phyloP scores from a whole-genome alignment of 1,140 invertebrate genomes.

The Oedothorax gibbosus region DNA sequence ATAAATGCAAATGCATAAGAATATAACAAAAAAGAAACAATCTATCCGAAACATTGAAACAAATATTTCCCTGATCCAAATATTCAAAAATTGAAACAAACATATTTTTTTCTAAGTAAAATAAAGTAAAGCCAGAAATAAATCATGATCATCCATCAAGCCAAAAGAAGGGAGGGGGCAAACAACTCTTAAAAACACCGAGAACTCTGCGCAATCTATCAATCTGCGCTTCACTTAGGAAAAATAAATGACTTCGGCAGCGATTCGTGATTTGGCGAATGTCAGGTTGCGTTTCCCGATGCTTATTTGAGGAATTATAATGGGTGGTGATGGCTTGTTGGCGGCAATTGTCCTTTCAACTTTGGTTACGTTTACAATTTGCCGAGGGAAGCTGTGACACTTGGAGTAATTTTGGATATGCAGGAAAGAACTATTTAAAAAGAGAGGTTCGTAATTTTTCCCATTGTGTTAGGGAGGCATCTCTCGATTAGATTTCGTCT shows the following conservation, averaged over 20 bases:
- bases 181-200: not conserved
- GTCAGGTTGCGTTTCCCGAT: constrained; percentile 23
- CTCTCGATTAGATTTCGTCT: too few relatives aligned
- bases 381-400: constrained; percentile 20
- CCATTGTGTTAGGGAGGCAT: too few relatives aligned
- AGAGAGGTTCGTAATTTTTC: too few relatives aligned
- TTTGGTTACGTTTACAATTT: constrained; percentile 24
- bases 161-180: too few relatives aligned
- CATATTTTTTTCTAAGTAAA: not conserved
- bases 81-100: too few relatives aligned
- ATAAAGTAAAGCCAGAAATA: not conserved
- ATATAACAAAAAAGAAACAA: too few relatives aligned
- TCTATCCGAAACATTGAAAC: too few relatives aligned
- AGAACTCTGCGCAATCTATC: not conserved
- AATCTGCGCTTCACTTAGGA: constrained; percentile 34
- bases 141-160: constrained; percentile 46
- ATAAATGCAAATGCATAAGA: too few relatives aligned
- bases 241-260: constrained; percentile 9
- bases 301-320: constrained; percentile 36
- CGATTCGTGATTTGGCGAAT: constrained; percentile 18
- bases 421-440: not conserved
- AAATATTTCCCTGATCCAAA: too few relatives aligned
- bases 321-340: not conserved
- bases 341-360: constrained; percentile 31
- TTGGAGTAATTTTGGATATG: not conserved